Evolutionary conservation across 2,888 invertebrate genomes (phyloP), one percentile per base, ranked within the genome.

Genomic region (Lasioglossum lativentre): DNA sequence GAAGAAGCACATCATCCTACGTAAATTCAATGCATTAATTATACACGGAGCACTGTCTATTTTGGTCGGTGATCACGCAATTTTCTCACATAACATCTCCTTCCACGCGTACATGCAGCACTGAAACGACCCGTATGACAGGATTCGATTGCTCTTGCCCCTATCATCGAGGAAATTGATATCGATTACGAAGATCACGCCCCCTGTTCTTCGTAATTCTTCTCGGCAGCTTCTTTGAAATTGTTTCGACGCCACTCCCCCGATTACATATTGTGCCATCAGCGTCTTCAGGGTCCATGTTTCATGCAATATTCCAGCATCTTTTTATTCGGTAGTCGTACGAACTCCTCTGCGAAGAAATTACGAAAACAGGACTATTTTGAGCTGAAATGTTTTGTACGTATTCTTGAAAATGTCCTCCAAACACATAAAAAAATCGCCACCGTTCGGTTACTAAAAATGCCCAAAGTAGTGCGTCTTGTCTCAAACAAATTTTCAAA

Each of bases 131-230:
- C 86, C 86, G 86, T 72, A 87, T 80, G 38, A 6, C 4, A 30
- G 47, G 72, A 34, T 85, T 86, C 38, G 27, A 42, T 80, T 45
- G 63, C 76, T 27, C 56, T 27, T 66, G 73, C 86, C 86, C 83
- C 75, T 47, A 87, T 86, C 76, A 47, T 86, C 73, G 80, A 71
- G 76, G 16, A 72, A 76, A 71, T 83, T 76, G 78, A 75, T 86
- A 86, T 78, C 80, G 78, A 87, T 87, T 71, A 52, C 71, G 34
- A 42, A 16, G 34, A 59, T 30, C 23, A 42, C 59, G 42, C n/a
- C 40, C 59, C 66, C 56, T 70, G 34, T 75, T n/a, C 27, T 52
- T 14, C 42, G 16, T 52, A 30, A 10, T 71, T 68, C 38, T 12
- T 68, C 38, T 68, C 34, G 23, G 68, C 6, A 52, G 68, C 68